Evolutionary conservation across 2,113 vertebrate genomes (phyloP).

Genomic region (Oxyruncus cristatus): DNA sequence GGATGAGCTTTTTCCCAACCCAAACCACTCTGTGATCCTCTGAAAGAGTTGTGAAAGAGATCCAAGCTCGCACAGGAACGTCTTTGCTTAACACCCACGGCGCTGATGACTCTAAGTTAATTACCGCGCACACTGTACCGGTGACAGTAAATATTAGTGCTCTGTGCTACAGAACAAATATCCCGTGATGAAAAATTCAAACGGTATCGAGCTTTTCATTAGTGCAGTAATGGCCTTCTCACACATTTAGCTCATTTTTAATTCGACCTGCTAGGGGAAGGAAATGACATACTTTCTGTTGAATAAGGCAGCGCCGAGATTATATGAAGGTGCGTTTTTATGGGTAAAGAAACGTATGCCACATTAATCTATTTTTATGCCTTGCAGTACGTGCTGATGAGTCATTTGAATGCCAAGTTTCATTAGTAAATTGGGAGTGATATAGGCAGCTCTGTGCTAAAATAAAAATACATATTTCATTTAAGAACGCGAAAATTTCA

Average conservation of each 20-base stretch:
- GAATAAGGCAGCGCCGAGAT: conserved; percentile 35
- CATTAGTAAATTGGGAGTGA: conserved; percentile 59
- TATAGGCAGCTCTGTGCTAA: not conserved
- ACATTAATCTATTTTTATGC: conserved; percentile 62
- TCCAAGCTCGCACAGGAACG: not conserved
- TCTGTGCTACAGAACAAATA: conserved; percentile 60
- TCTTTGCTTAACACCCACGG: conserved; percentile 33
- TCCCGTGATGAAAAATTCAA: conserved; percentile 61
- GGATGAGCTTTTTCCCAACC: not conserved
- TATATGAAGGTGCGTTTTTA: conserved; percentile 31
- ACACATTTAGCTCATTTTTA: conserved; percentile 66
- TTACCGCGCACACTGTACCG: not conserved
- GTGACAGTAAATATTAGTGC: conserved; percentile 69
- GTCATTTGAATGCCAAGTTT: conserved; percentile 61
- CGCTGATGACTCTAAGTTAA: conserved; percentile 29
- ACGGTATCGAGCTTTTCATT: conserved; percentile 60
- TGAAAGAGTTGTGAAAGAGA: not conserved
- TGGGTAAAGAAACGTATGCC: conserved; percentile 47
- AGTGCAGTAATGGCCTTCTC: conserved; percentile 57
- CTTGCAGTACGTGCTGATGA: conserved; percentile 42
- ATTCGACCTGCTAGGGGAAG: conserved; percentile 50
- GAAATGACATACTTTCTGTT: conserved; percentile 43
- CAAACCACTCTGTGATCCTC: not conserved
- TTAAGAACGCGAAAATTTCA: not conserved
- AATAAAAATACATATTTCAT: conserved; percentile 17